Evolutionary conservation across 2,113 vertebrate species (phyloP).

Genomic region (Meles meles): DNA sequence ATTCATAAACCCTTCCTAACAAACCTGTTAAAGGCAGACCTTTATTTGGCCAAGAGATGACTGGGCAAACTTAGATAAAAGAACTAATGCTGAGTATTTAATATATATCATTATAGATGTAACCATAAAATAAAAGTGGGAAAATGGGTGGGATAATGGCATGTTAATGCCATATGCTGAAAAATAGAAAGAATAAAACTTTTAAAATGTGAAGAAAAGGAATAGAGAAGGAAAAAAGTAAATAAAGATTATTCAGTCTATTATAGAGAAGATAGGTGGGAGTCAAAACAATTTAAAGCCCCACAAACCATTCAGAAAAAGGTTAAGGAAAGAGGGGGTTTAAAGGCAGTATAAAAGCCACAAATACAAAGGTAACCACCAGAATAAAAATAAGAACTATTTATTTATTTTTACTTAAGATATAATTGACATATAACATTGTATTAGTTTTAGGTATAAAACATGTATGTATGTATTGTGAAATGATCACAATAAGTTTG

Average conservation of each 20-base stretch:
- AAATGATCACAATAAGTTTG: background rate
- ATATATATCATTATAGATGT: background rate
- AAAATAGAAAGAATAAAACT: background rate
- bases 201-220: background rate
- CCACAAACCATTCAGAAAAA: background rate
- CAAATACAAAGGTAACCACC: background rate
- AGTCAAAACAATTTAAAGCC: background rate
- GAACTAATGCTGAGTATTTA: background rate
- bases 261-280: background rate
- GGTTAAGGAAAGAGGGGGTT: background rate
- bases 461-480: background rate
- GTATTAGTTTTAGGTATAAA: background rate
- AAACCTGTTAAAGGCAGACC: background rate
- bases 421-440: background rate
- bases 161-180: background rate
- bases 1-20: background rate
- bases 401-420: background rate
- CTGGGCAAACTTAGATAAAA: background rate
- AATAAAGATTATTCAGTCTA: background rate
- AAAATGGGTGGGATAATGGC: background rate
- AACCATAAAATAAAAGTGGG: background rate
- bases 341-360: background rate
- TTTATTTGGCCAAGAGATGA: background rate
- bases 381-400: background rate
- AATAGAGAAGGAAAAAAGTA: background rate